Base-by-base conservation (phyloP, 2,888 invertebrate genomes). In the Pyrocoelia pectoralis region DNA sequence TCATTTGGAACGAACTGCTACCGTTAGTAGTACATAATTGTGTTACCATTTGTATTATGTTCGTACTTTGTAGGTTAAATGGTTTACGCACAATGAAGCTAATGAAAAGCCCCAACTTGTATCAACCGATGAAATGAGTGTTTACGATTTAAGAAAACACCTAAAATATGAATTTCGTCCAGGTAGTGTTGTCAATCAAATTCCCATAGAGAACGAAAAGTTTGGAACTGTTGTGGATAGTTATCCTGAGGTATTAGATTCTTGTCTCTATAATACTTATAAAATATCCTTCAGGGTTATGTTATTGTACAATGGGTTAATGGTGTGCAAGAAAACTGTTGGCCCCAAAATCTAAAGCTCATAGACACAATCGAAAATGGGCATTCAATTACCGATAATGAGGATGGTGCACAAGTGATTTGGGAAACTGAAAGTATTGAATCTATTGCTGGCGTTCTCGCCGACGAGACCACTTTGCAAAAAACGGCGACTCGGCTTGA, bases 251-350 rank as follows among this genome's bases (percentile, higher is more conserved):
- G 80, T 79, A 71, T n/a, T n/a, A n/a, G n/a, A n/a, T n/a, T n/a
- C n/a, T n/a, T n/a, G n/a, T n/a, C n/a, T n/a, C n/a, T n/a, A n/a
- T n/a, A n/a, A n/a, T n/a, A n/a, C n/a, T n/a, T n/a, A n/a, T n/a
- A 12, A 12, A 12, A 17, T 48, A 12, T 14, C 2, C 70, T 72
- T 24, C 65, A 80, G 83, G 97, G 87, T 0, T 86, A 90, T 65
- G 92, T 97, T 2, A 89, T 91, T 74, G 94, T 97, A n/a, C 91
- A 93, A 88, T 97, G 97, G 97, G 91, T 94, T 1, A 92, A 93
- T 76, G 92, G 92, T 9, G 89, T 89, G 66, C 87, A 89, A 5
- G 93, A 94, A 68, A 90, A 92, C 85, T 95, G 94, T 78, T 96
- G 93, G 91, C 97, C 97, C 0, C 95, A 96, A 78, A 94, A 79